Evolutionary conservation across 2,113 vertebrate genomes (phyloP).

Genomic region (Hepsetus odoe): DNA sequence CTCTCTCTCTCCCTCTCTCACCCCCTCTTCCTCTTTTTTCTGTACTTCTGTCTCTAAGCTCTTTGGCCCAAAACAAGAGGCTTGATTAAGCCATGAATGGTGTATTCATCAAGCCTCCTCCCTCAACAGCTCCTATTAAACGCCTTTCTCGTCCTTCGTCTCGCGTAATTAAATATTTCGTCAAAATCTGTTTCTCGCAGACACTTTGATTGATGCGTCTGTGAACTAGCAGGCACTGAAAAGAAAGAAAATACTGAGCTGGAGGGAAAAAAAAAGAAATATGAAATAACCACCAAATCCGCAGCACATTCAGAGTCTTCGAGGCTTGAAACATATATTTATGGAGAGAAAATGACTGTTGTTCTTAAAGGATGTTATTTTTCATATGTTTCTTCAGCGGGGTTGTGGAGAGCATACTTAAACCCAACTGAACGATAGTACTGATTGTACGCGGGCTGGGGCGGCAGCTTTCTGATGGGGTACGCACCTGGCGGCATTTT

Average conservation of each 20-base stretch:
- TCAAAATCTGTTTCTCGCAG: slow-evolving; percentile 71
- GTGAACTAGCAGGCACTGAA: slow-evolving; percentile 68
- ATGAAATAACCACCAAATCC: slow-evolving; percentile 65
- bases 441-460: slow-evolving; percentile 30
- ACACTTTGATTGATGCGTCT: slow-evolving; percentile 75
- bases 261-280: slow-evolving; percentile 47
- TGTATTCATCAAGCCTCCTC: slow-evolving; percentile 78
- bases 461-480: slow-evolving; percentile 58
- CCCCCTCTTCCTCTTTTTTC: slow-evolving; percentile 37
- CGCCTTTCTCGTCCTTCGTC: slow-evolving; percentile 76
- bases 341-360: slow-evolving; percentile 56
- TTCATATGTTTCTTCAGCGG: slow-evolving; percentile 38
- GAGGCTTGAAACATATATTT: slow-evolving; percentile 47
- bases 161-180: slow-evolving; percentile 78
- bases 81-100: slow-evolving; percentile 81
- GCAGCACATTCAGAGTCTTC: slow-evolving; percentile 57
- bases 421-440: slow-evolving; percentile 37
- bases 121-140: slow-evolving; percentile 71
- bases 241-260: slow-evolving; percentile 51
- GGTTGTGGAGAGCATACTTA: slow-evolving; percentile 36
- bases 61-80: slow-evolving; percentile 77
- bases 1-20: slow-evolving; percentile 14
- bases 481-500: slow-evolving; percentile 78
- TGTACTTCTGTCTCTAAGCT: slow-evolving; percentile 68
- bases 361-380: slow-evolving; percentile 59